A percentile compares a stretch with the other conserved stretches of the same genome.
phyloP scores from a whole-genome alignment of 2,888 invertebrate species.

The Cosmorhoe ocellata region DNA sequence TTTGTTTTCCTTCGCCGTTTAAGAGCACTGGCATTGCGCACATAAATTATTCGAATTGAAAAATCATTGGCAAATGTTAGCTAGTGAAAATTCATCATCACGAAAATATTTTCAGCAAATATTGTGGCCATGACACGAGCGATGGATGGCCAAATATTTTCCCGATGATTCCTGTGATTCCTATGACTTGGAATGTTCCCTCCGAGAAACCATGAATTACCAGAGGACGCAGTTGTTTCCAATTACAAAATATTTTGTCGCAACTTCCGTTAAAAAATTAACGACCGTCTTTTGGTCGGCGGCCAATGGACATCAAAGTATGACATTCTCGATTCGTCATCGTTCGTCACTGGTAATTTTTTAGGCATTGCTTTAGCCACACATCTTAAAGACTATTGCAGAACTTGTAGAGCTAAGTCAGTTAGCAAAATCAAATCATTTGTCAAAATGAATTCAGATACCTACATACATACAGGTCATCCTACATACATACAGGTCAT shows the following conservation, averaged over 20 bases:
- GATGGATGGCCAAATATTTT: conserved; percentile 17
- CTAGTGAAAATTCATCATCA: neutral
- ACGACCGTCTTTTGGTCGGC: conserved; percentile 24
- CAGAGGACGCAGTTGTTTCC: conserved; percentile 22
- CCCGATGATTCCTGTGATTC: conserved; percentile 24
- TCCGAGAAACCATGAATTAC: conserved; percentile 24
- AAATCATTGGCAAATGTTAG: no score
- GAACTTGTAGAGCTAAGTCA: no score
- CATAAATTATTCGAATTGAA: no score
- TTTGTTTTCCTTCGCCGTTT: no score
- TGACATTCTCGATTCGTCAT: conserved; percentile 5
- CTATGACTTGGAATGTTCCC: conserved; percentile 23
- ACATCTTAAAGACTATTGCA: no score
- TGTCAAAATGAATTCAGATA: no score
- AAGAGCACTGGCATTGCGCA: no score
- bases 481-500: no score
- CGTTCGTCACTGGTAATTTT: no score
- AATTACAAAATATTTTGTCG: conserved; percentile 25
- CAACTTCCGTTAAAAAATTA: conserved; percentile 28
- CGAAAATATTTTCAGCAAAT: neutral
- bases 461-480: no score
- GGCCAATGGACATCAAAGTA: conserved; percentile 28
- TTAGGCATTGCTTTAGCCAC: no score
- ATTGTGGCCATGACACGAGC: neutral
- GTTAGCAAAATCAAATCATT: no score